Percentiles rank a stretch among this genome's conserved stretches.
Evolutionary conservation across 2,888 invertebrate genomes (phyloP).

Genomic region (Eueremaeus valkanovi): DNA sequence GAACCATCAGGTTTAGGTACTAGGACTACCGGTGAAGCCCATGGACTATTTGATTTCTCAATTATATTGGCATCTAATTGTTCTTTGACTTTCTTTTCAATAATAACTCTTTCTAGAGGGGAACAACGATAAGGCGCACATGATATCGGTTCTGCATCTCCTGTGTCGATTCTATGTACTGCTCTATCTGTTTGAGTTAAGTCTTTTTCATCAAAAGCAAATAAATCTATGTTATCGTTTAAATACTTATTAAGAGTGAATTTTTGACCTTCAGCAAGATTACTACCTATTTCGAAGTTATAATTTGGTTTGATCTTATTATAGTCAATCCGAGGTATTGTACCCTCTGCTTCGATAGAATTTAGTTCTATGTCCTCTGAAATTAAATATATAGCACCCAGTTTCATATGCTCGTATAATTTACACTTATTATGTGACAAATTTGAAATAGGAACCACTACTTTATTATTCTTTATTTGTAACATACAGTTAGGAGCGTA

Average conservation of each 20-base stretch:
- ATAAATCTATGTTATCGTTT: not conserved
- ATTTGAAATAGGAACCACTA: no score
- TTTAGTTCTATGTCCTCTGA: no score
- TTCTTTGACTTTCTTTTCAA: slow-evolving; percentile 2
- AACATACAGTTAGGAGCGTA: no score
- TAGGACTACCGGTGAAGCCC: slow-evolving; percentile 9
- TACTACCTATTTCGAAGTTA: not conserved
- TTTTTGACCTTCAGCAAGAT: not conserved
- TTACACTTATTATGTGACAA: no score
- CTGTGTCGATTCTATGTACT: not conserved
- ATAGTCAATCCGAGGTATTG: no score
- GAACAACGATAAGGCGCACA: not conserved
- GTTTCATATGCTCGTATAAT: not conserved
- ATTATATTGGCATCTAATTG: not conserved
- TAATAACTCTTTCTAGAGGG: not conserved
- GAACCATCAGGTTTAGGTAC: slow-evolving; percentile 49
- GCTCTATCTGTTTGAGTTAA: not conserved
- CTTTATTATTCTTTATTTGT: no score
- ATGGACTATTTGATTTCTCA: not conserved
- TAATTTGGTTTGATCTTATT: not conserved
- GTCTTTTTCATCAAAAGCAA: not conserved
- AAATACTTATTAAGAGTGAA: not conserved
- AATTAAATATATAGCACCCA: not conserved
- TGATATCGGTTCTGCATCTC: not conserved
- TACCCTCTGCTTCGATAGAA: no score